phyloP scores from a whole-genome alignment of 2,113 vertebrate species.

The Acanthochromis polyacanthus region DNA sequence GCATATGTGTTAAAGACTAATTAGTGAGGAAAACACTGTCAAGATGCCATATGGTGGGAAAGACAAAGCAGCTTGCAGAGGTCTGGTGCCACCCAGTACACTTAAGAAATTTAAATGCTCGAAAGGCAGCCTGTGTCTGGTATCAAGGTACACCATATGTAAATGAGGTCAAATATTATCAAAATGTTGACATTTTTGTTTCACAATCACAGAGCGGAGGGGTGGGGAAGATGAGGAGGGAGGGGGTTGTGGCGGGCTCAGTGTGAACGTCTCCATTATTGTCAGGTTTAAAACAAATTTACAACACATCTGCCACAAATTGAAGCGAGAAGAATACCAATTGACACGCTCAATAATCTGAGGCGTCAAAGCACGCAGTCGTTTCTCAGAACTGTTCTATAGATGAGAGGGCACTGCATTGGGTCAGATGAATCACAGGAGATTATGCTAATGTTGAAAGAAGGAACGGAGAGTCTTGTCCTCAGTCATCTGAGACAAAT shows the following conservation, averaged over 20 bases:
- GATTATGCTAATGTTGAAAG: constrained; percentile 75
- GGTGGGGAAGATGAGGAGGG: background rate
- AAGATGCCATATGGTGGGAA: constrained; percentile 85
- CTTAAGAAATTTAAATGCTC: constrained; percentile 77
- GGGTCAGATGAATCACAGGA: constrained; percentile 74
- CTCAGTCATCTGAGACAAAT: constrained; percentile 76
- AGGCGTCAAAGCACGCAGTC: constrained; percentile 58
- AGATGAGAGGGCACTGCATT: constrained; percentile 55
- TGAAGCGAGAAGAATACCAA: constrained; percentile 43
- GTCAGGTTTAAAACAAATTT: constrained; percentile 51
- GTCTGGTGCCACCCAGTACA: constrained; percentile 78
- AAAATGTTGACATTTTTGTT: constrained; percentile 70
- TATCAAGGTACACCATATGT: constrained; percentile 80
- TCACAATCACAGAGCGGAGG: constrained; percentile 16
- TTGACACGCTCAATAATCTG: constrained; percentile 66
- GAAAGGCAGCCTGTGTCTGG: constrained; percentile 78
- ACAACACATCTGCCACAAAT: constrained; percentile 47
- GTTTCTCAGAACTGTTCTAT: constrained; percentile 55
- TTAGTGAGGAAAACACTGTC: constrained; percentile 87
- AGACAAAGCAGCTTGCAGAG: constrained; percentile 85
- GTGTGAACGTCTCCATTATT: constrained; percentile 42
- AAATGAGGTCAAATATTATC: constrained; percentile 82
- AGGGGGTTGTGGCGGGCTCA: background rate
- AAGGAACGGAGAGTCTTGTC: constrained; percentile 65
- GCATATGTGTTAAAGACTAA: constrained; percentile 88